phyloP scores from a whole-genome alignment of 2,797 vertebrate species.

The Masticophis lateralis region DNA sequence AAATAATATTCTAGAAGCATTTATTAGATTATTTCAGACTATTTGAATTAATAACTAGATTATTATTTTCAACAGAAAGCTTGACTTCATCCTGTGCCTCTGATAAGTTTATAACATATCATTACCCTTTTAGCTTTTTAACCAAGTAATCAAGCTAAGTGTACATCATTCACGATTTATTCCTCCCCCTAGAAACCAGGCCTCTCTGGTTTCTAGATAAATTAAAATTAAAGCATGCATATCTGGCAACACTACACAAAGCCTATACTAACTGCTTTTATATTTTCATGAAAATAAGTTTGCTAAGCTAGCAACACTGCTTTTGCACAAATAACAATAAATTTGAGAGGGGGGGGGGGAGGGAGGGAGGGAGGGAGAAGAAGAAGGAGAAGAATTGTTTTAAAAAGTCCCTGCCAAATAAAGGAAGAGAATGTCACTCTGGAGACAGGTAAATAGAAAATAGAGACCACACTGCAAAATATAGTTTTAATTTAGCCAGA shows the following conservation, averaged over 20 bases:
- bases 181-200: not conserved
- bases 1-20: not conserved
- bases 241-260: not conserved
- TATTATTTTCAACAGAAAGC: not conserved
- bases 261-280: not conserved
- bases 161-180: conserved; percentile 3
- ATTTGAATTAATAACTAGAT: not conserved
- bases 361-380: too few species aligned
- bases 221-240: not conserved
- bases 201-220: not conserved
- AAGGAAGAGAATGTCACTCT: not conserved
- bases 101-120: not conserved
- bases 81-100: not conserved
- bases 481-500: not conserved
- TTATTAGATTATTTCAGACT: not conserved
- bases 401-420: not conserved
- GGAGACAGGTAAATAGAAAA: not conserved
- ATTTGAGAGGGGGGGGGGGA: too few species aligned
- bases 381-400: not conserved
- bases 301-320: not conserved
- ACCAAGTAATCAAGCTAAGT: conserved; percentile 19
- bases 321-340: not conserved
- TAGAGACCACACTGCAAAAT: not conserved
- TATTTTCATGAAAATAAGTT: not conserved
- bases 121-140: not conserved